Percentiles rank a stretch among this genome's conserved stretches.
phyloP scores from a whole-genome alignment of 2,797 vertebrate genomes.

The Sebastes flavidus region DNA sequence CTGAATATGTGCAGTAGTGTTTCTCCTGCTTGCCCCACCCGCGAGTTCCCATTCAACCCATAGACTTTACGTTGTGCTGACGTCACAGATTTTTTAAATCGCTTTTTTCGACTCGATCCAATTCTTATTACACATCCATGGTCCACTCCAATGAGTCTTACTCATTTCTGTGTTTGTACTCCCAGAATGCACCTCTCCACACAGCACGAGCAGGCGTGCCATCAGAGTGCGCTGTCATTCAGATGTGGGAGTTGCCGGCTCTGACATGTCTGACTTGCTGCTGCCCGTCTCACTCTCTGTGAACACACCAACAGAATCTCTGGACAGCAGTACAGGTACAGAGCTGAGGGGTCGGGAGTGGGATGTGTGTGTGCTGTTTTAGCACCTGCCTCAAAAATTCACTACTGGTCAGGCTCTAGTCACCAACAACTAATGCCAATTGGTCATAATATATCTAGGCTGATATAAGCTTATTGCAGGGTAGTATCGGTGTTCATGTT shows the following conservation, averaged over 20 bases:
- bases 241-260: not conserved
- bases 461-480: not conserved
- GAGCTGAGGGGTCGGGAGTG: not conserved
- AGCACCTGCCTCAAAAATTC: not conserved
- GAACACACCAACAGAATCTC: conserved; percentile 12
- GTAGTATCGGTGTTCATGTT: not conserved
- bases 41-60: too few species aligned
- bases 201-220: conserved; percentile 8
- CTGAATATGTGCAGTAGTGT: not conserved
- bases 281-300: conserved; percentile 18
- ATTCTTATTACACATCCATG: not conserved
- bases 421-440: not conserved
- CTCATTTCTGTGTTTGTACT: conserved; percentile 5
- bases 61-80: not conserved
- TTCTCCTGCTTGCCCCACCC: not conserved
- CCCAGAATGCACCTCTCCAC: conserved; percentile 57
- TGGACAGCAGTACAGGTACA: conserved; percentile 61
- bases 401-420: not conserved
- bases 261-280: conserved; percentile 7
- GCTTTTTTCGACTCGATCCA: not conserved
- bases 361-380: not conserved
- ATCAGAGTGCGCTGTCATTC: conserved; percentile 9
- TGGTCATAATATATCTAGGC: not conserved
- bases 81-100: not conserved
- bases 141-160: not conserved